A percentile compares a stretch with the other conserved stretches of the same genome.
phyloP scores from a whole-genome alignment of 1,140 invertebrate genomes.

The Drosophila serrata region DNA sequence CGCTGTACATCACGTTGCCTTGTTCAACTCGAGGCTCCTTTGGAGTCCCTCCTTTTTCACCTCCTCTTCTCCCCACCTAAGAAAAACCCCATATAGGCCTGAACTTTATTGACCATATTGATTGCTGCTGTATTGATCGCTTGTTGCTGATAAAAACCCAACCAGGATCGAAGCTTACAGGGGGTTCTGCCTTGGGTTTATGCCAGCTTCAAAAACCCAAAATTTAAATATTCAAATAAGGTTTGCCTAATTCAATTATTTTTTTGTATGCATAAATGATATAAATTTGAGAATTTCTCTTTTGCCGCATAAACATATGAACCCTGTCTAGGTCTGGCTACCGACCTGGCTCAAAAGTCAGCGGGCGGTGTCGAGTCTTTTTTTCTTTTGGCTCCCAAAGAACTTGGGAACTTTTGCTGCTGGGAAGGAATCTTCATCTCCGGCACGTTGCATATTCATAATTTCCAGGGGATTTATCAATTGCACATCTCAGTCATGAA shows the following conservation, averaged over 20 bases:
- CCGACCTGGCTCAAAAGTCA: slow-evolving; percentile 55
- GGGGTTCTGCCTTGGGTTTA: slow-evolving; percentile 29
- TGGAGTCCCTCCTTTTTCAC: background rate
- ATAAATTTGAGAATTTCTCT: background rate
- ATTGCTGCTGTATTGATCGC: slow-evolving; percentile 83
- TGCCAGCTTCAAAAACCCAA: slow-evolving; percentile 8
- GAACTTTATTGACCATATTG: slow-evolving; percentile 84
- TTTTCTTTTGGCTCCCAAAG: background rate
- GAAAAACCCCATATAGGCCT: slow-evolving; percentile 8
- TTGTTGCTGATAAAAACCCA: slow-evolving; percentile 72
- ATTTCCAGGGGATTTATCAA: slow-evolving; percentile 80
- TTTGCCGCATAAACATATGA: slow-evolving; percentile 52
- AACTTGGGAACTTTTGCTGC: background rate
- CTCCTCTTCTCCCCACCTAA: background rate
- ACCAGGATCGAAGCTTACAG: background rate
- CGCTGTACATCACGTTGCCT: slow-evolving; percentile 78
- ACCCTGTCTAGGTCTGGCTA: slow-evolving; percentile 46
- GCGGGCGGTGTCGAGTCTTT: slow-evolving; percentile 53
- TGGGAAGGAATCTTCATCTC: slow-evolving; percentile 4
- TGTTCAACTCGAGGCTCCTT: slow-evolving; percentile 44
- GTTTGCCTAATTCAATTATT: background rate
- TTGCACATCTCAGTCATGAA: slow-evolving; percentile 82
- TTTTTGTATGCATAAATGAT: background rate
- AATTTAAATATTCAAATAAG: background rate
- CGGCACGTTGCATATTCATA: slow-evolving; percentile 76